phyloP scores from a whole-genome alignment of 2,888 invertebrate species.

The Steinernema carpocapsae region DNA sequence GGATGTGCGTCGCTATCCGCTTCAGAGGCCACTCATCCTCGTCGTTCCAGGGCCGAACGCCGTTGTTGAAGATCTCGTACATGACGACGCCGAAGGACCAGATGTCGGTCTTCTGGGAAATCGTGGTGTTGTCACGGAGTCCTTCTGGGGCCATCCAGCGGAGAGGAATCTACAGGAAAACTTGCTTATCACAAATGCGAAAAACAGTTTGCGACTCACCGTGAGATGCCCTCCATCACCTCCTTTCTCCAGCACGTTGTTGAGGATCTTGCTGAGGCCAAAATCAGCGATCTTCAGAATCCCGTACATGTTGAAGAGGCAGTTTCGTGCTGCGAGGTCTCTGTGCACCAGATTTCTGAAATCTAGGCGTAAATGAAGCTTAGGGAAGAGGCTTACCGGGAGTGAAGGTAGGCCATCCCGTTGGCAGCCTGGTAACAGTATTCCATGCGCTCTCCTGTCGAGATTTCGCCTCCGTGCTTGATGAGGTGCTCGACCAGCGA shows the following conservation, averaged over 20 bases:
- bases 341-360: conserved; percentile 74
- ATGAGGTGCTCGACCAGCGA: conserved; percentile 45
- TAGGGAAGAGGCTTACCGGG: conserved; percentile 79
- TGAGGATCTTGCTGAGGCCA: conserved; percentile 50
- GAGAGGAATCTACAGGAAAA: neutral
- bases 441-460: neutral
- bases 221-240: neutral
- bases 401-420: conserved; percentile 83
- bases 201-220: neutral
- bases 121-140: neutral
- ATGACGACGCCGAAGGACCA: conserved; percentile 42
- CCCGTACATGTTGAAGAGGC: conserved; percentile 72
- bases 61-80: conserved; percentile 43
- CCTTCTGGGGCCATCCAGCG: neutral
- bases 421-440: conserved; percentile 73
- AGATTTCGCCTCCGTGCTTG: neutral
- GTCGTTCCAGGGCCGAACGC: conserved; percentile 12
- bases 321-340: conserved; percentile 84
- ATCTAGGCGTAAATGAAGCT: too few relatives aligned
- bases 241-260: neutral
- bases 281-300: conserved; percentile 66
- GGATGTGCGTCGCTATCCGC: neutral
- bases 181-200: too few relatives aligned
- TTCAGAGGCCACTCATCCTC: neutral
- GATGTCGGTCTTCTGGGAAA: conserved; percentile 44